These are phyloP conservation scores for Julus scanicus DNA, from an alignment of 2,888 invertebrate species.

Conservation along the genomic window DNA sequence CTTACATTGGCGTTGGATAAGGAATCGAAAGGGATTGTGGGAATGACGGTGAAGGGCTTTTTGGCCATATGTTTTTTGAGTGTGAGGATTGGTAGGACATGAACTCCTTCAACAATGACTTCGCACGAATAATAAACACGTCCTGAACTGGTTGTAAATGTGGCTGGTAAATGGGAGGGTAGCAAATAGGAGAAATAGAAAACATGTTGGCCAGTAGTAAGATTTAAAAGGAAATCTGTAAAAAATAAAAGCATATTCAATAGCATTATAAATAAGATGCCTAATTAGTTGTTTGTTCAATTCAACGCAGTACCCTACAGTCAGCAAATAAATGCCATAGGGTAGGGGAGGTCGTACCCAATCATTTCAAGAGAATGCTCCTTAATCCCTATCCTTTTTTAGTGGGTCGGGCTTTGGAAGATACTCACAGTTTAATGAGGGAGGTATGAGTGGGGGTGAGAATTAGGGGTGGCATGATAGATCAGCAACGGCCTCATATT, in stretches of 20 bases:
- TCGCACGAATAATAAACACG: conserved; percentile 49
- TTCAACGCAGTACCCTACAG: no score
- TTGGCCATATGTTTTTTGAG: conserved; percentile 21
- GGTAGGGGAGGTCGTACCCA: no score
- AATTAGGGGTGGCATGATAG: no score
- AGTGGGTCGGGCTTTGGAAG: no score
- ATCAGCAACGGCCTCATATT: no score
- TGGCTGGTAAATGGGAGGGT: conserved; percentile 9
- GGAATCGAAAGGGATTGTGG: conserved; percentile 28
- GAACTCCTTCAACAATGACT: conserved; percentile 46
- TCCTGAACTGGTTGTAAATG: neutral
- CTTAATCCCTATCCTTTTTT: no score
- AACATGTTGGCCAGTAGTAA: conserved; percentile 22
- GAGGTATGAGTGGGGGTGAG: no score
- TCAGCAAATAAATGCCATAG: no score
- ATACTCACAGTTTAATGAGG: no score
- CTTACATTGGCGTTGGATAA: conserved; percentile 30
- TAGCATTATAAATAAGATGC: no score
- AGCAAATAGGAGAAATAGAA: conserved; percentile 48
- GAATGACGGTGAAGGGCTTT: conserved; percentile 47
- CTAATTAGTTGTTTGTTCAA: no score
- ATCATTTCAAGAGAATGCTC: no score
- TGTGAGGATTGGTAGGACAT: neutral
- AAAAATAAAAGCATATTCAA: neutral
- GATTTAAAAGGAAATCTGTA: conserved; percentile 1